Conservation (phyloP, 2,113 vertebrate genomes). For the Anarrhichthys ocellatus region DNA sequence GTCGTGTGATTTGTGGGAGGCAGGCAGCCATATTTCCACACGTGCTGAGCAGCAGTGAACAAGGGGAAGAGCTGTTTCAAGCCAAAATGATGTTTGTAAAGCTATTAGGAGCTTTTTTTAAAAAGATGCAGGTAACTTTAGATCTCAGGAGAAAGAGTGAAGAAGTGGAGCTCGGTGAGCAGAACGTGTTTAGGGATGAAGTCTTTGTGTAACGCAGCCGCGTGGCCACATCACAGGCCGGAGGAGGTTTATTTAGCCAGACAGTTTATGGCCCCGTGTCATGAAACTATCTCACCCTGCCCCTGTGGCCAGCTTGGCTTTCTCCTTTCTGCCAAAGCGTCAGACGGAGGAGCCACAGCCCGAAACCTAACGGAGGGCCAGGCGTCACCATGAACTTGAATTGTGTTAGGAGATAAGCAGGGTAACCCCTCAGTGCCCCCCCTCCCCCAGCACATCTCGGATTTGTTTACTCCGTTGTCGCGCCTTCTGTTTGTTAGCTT, state of each 20-base stretch:
- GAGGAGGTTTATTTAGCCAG: constrained; percentile 59
- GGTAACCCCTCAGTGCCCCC: constrained; percentile 41
- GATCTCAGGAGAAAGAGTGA: neutral
- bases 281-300: constrained; percentile 65
- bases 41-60: constrained; percentile 57
- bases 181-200: constrained; percentile 16
- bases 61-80: neutral
- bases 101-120: neutral
- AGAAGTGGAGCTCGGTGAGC: neutral
- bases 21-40: constrained; percentile 59
- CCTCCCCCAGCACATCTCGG: constrained; percentile 7
- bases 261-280: constrained; percentile 66
- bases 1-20: constrained; percentile 74
- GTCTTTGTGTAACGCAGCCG: constrained; percentile 20
- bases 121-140: constrained; percentile 14
- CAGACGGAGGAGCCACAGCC: constrained; percentile 38
- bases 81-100: neutral
- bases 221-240: constrained; percentile 41
- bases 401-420: constrained; percentile 67
- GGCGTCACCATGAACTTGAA: constrained; percentile 65
- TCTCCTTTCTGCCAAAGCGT: constrained; percentile 46
- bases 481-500: constrained; percentile 74
- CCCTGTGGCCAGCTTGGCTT: constrained; percentile 49
- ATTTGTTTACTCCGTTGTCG: constrained; percentile 73
- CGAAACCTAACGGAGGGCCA: constrained; percentile 26